Conservation (phyloP, 2,113 vertebrate genomes). For the Epinephelus fuscoguttatus region DNA sequence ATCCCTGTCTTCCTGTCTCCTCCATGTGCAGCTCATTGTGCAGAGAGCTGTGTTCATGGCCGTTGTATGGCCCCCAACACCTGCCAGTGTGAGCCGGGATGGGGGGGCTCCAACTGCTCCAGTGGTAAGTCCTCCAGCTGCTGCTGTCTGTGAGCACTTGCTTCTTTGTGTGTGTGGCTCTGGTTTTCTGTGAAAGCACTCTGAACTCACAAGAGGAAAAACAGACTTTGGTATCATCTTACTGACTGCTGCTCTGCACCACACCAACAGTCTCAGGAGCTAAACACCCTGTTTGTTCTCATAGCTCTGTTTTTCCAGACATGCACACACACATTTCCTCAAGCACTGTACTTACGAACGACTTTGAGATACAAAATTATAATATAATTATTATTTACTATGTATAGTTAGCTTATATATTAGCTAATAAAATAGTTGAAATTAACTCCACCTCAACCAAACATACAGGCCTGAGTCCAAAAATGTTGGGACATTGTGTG, state of each 20-base stretch:
- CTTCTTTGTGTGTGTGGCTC: constrained; percentile 50
- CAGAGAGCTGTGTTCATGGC: constrained; percentile 96
- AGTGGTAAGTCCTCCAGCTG: constrained; percentile 97
- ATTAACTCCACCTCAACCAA: too few species aligned
- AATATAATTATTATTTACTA: neutral
- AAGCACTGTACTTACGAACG: neutral
- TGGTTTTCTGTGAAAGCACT: constrained; percentile 61
- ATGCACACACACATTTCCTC: neutral
- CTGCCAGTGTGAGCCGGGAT: constrained; percentile 99
- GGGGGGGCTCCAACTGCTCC: constrained; percentile 97
- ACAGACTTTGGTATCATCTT: constrained; percentile 47
- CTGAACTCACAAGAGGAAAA: constrained; percentile 47
- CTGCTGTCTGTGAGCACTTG: constrained; percentile 76
- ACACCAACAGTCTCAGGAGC: neutral
- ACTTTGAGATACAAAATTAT: neutral
- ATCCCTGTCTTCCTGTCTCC: constrained; percentile 63
- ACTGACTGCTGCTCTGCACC: constrained; percentile 13
- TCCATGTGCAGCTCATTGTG: constrained; percentile 90
- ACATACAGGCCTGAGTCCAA: too few species aligned
- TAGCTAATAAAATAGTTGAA: too few species aligned
- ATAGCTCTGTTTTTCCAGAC: neutral
- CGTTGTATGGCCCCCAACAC: constrained; percentile 97
- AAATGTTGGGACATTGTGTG: too few species aligned
- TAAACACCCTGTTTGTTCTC: neutral
- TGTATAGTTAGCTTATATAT: neutral